Conservation (phyloP, 2,113 vertebrate genomes). For the Callospermophilus lateralis region DNA sequence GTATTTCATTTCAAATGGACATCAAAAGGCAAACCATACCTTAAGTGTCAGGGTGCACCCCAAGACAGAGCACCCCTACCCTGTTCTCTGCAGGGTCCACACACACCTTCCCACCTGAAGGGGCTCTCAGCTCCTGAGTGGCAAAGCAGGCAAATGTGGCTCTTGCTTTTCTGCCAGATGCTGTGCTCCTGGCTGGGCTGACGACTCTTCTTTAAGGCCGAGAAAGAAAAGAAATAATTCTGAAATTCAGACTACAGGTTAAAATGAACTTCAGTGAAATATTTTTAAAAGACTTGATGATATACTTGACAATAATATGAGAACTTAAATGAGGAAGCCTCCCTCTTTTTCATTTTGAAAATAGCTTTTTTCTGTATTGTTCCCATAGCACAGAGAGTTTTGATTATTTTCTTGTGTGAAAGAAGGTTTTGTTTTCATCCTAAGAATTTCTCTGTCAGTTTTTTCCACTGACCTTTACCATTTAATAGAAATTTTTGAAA, state of each 20-base stretch:
- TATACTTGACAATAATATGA: background rate
- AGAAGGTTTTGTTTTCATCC: conserved; percentile 46
- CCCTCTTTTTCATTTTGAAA: conserved; percentile 9
- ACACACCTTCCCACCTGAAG: background rate
- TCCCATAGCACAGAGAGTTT: conserved; percentile 1
- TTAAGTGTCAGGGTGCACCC: background rate
- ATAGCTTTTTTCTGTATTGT: background rate
- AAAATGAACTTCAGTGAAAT: background rate
- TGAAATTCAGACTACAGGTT: background rate
- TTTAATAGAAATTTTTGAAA: background rate
- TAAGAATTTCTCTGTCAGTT: background rate
- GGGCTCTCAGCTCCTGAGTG: background rate
- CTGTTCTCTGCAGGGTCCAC: too few relatives aligned
- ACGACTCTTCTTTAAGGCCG: background rate
- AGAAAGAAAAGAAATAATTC: background rate
- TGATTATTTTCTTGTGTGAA: background rate
- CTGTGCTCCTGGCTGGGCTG: background rate
- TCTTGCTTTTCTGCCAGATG: background rate
- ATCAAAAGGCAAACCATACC: background rate
- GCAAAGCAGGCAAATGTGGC: background rate
- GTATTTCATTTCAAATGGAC: background rate
- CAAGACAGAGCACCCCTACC: too few relatives aligned
- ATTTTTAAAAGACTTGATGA: background rate
- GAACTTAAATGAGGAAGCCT: background rate
- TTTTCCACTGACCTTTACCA: conserved; percentile 47